phyloP scores from a whole-genome alignment of 2,113 vertebrate genomes.

The Ovibos moschatus region DNA sequence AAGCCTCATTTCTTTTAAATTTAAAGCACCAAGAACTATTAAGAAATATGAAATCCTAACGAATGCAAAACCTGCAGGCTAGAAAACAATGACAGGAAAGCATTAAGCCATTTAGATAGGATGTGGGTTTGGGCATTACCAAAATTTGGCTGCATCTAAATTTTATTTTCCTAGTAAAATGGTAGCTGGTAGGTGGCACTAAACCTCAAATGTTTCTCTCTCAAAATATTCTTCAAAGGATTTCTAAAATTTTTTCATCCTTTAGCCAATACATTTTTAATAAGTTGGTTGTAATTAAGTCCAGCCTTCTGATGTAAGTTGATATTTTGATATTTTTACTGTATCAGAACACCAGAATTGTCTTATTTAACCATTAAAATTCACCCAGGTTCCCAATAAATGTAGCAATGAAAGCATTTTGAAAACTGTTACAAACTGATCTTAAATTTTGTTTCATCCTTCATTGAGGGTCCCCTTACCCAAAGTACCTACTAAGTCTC shows the following conservation, averaged over 20 bases:
- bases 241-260: constrained; percentile 21
- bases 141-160: constrained; percentile 45
- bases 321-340: not conserved
- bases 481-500: not conserved
- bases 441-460: constrained; percentile 14
- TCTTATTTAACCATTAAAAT: constrained; percentile 17
- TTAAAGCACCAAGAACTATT: not conserved
- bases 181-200: not conserved
- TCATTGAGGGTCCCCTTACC: not conserved
- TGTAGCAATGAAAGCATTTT: not conserved
- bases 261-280: not conserved
- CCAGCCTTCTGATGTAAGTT: not conserved
- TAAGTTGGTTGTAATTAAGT: not conserved
- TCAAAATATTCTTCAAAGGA: not conserved
- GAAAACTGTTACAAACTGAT: constrained; percentile 3
- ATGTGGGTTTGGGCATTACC: constrained; percentile 44
- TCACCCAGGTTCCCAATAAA: not conserved
- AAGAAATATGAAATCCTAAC: not conserved
- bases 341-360: not conserved
- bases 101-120: constrained; percentile 7
- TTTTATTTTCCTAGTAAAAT: constrained; percentile 24
- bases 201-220: not conserved
- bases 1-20: not conserved
- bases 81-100: constrained; percentile 54
- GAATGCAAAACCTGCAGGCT: constrained; percentile 34